phyloP scores from a whole-genome alignment of 2,113 vertebrate species.

The Semnornis frantzii region DNA sequence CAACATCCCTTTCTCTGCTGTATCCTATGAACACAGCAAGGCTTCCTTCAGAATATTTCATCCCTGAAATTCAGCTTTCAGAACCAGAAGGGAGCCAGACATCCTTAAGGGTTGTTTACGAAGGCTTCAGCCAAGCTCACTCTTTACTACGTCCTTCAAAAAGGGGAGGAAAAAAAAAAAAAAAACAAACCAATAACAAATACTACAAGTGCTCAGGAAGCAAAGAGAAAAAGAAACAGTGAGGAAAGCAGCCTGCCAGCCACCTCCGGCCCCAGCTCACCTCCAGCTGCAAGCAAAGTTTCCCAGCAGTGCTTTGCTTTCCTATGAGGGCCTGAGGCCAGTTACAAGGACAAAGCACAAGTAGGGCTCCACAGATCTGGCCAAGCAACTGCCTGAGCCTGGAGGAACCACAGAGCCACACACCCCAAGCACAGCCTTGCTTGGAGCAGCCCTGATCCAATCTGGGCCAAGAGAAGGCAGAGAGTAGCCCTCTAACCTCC shows the following conservation, averaged over 20 bases:
- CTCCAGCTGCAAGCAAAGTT: neutral
- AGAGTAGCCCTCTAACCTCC: neutral
- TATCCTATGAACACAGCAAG: neutral
- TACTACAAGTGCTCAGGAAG: constrained; percentile 8
- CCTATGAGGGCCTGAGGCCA: neutral
- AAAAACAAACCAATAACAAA: neutral
- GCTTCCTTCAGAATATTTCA: neutral
- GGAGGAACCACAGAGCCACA: neutral
- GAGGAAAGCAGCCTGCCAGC: constrained; percentile 13
- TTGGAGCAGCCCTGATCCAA: neutral
- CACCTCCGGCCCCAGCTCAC: neutral
- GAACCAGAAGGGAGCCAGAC: neutral
- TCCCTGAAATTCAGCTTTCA: neutral
- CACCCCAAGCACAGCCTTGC: neutral
- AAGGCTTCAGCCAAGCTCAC: neutral
- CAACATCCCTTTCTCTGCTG: neutral
- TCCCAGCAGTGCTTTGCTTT: constrained; percentile 24
- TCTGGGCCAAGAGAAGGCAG: neutral
- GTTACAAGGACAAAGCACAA: neutral
- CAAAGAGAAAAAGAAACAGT: neutral
- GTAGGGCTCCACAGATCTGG: neutral
- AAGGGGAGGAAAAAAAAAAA: neutral
- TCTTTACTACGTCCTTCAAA: constrained; percentile 5
- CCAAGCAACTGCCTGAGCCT: neutral
- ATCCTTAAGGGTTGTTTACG: constrained; percentile 9